A percentile compares a stretch with the other conserved stretches of the same genome.
These are phyloP conservation scores for Platysternon megacephalum DNA, from an alignment of 2,113 vertebrate genomes.

Conservation along the genomic window DNA sequence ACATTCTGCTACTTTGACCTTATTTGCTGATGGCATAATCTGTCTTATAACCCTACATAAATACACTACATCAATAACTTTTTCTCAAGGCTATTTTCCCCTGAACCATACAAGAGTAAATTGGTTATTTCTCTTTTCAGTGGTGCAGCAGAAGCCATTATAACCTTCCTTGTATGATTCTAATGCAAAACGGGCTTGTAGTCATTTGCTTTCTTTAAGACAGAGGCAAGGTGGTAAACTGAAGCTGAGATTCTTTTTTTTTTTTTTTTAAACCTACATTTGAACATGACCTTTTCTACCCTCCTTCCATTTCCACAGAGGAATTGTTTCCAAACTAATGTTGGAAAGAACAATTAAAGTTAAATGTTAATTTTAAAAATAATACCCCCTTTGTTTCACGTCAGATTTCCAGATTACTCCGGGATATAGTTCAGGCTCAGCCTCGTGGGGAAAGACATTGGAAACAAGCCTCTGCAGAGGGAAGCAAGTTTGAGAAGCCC, in stretches of 20 bases:
- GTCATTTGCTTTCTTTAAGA: slow-evolving; percentile 32
- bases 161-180: slow-evolving; percentile 58
- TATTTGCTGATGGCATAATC: slow-evolving; percentile 82
- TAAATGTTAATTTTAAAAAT: slow-evolving; percentile 69
- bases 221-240: slow-evolving; percentile 50
- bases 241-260: neutral
- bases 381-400: slow-evolving; percentile 20
- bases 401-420: slow-evolving; percentile 20
- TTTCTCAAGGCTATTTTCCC: slow-evolving; percentile 78
- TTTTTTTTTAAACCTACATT: slow-evolving; percentile 3
- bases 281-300: slow-evolving; percentile 62
- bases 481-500: neutral
- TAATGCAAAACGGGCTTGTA: slow-evolving; percentile 51
- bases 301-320: slow-evolving; percentile 33
- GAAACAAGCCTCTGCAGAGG: neutral
- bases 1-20: slow-evolving; percentile 73
- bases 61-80: slow-evolving; percentile 79
- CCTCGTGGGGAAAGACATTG: neutral
- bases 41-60: slow-evolving; percentile 80
- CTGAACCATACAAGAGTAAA: slow-evolving; percentile 74
- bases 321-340: slow-evolving; percentile 42
- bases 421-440: neutral
- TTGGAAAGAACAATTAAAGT: slow-evolving; percentile 64
- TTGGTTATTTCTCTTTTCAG: slow-evolving; percentile 74
- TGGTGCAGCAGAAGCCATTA: slow-evolving; percentile 55